phyloP scores from a whole-genome alignment of 2,888 invertebrate species.

The Entomobrya multifasciata region DNA sequence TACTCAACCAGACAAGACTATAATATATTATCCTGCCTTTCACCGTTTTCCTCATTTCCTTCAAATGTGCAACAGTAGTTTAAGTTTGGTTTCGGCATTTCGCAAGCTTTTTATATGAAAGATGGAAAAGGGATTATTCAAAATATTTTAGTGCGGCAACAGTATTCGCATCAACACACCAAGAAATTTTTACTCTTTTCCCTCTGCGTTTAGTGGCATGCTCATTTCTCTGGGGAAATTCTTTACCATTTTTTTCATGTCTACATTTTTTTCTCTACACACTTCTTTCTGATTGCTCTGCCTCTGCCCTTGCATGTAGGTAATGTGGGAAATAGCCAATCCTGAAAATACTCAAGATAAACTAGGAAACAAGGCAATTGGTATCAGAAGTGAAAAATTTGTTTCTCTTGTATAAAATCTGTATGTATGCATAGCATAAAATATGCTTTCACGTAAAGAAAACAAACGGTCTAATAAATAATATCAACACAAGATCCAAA shows the following conservation, averaged over 20 bases:
- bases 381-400: slow-evolving; percentile 20
- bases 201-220: neutral
- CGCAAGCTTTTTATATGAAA: neutral
- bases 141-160: neutral
- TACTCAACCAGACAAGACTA: neutral
- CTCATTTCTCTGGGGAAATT: slow-evolving; percentile 61
- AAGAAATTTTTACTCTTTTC: slow-evolving; percentile 16
- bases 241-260: slow-evolving; percentile 41
- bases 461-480: slow-evolving; percentile 29
- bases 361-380: slow-evolving; percentile 27
- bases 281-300: neutral
- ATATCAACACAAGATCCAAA: slow-evolving; percentile 5
- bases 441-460: neutral
- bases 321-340: neutral
- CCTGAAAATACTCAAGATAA: slow-evolving; percentile 2
- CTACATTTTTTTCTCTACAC: slow-evolving; percentile 11
- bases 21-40: slow-evolving; percentile 1
- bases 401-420: neutral
- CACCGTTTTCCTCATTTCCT: neutral
- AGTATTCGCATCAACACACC: neutral
- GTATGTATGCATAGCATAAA: neutral
- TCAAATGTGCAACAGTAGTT: slow-evolving; percentile 20
- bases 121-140: slow-evolving; percentile 15
- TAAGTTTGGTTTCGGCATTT: neutral
- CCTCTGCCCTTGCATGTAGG: neutral